Evolutionary conservation across 2,888 invertebrate genomes (phyloP), one percentile per base, ranked within the genome.

Genomic region (Platypus cylindrus): DNA sequence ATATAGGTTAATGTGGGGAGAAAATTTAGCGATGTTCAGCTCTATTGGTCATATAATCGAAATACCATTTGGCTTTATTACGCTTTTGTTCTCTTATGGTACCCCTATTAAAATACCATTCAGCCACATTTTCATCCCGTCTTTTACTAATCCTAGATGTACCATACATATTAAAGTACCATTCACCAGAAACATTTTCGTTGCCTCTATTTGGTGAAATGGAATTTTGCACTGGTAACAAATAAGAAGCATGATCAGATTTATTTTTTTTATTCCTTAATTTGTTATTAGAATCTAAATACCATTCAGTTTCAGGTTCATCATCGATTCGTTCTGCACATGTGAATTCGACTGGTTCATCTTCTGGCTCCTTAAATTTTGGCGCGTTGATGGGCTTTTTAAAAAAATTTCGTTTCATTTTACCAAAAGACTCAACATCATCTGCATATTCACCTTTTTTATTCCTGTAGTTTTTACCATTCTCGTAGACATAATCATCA

Each of bases 61-160:
- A 57, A 42, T 58, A 56, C 58, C 56, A 58, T 34, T 48, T 46
- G 9, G 53, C 54, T 32, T 53, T 56, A 34, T 54, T 48, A 15
- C 53, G 38, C 38, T 51, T 55, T 17, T 41, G 48, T 29, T 44
- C 48, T 30, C 53, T 44, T 28, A 45, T 36, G 15, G 45, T 30
- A 5, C 48, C 52, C 23, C 55, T 44, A 17, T 52, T 52, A 37
- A 56, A 54, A 25, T 53, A 39, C 55, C 55, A 55, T 11, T 25
- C 48, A 22, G 46, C 38, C 3, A 36, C 36, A 15, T 47, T 45
- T 27, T 49, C 48, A 17, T 48, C 49, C 23, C 48, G 51, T 30
- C 56, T 41, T 7, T 49, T 38, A 16, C 49, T 41, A 18, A 41
- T 40, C 25, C 58, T 44, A 3, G 44, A 50, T 4, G 40, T 49